phyloP scores from a whole-genome alignment of 2,113 vertebrate genomes.

The Rhabdomys dilectus region DNA sequence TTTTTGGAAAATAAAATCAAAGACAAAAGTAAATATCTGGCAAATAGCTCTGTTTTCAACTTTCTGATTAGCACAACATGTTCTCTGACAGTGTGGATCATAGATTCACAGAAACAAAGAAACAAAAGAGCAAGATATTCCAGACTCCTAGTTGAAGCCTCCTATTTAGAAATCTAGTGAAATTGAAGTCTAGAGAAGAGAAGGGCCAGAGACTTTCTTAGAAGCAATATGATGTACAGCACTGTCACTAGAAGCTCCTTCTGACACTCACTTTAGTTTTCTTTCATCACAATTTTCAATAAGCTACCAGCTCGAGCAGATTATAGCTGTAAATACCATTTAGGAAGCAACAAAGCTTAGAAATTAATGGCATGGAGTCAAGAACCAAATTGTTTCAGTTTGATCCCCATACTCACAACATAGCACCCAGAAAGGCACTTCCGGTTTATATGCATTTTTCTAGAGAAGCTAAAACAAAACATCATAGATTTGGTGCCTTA shows the following conservation, averaged over 20 bases:
- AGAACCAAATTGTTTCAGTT: neutral
- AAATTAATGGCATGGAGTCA: neutral
- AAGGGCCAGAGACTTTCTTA: neutral
- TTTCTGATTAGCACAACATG: neutral
- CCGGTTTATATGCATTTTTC: neutral
- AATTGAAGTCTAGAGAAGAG: neutral
- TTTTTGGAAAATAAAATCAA: slow-evolving; percentile 20
- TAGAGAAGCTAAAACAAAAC: neutral
- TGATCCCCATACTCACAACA: neutral
- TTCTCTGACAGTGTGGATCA: neutral
- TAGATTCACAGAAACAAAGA: neutral
- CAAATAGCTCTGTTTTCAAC: neutral
- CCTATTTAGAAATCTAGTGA: neutral
- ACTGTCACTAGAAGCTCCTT: fast-evolving
- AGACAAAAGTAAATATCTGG: neutral
- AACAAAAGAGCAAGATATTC: neutral
- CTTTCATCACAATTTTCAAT: neutral
- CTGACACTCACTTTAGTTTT: neutral
- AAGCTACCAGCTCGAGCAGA: neutral
- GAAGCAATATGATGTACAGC: neutral
- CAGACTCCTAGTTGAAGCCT: neutral
- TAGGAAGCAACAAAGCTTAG: neutral
- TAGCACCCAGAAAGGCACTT: neutral
- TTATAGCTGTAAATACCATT: neutral
- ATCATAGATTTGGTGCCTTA: neutral